phyloP scores from a whole-genome alignment of 2,797 vertebrate species.

The Eptatretus atami region DNA sequence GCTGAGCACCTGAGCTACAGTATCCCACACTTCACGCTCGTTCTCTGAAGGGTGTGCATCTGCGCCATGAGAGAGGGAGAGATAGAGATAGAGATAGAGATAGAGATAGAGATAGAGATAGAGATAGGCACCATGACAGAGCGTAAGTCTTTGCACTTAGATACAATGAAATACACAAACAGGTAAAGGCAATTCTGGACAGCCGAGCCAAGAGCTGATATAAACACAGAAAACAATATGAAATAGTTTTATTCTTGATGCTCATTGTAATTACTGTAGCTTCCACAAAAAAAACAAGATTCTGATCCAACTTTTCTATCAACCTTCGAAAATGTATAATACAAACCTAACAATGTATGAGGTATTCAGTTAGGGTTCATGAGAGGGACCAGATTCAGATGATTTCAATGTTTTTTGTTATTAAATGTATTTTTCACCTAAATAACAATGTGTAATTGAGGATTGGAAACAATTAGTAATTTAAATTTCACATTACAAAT shows the following conservation, averaged over 20 bases:
- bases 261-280: neutral
- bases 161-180: neutral
- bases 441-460: too few species aligned
- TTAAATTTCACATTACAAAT: too few species aligned
- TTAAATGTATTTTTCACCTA: too few species aligned
- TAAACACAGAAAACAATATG: neutral
- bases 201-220: neutral
- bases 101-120: too few species aligned
- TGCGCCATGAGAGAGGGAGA: slow-evolving; percentile 9
- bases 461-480: too few species aligned
- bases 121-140: too few species aligned
- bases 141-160: neutral
- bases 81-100: too few species aligned
- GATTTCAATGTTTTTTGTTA: too few species aligned
- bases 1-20: slow-evolving; percentile 60
- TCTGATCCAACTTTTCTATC: neutral
- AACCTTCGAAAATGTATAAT: too few species aligned
- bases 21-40: slow-evolving; percentile 62
- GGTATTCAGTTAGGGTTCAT: too few species aligned
- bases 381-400: too few species aligned
- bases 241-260: neutral
- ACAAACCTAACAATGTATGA: too few species aligned
- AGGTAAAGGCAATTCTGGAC: neutral
- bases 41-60: slow-evolving; percentile 72
- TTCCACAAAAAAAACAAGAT: neutral